These are phyloP conservation scores for Nannospalax galili DNA, from an alignment of 2,113 vertebrate species.

Conservation along the genomic window DNA sequence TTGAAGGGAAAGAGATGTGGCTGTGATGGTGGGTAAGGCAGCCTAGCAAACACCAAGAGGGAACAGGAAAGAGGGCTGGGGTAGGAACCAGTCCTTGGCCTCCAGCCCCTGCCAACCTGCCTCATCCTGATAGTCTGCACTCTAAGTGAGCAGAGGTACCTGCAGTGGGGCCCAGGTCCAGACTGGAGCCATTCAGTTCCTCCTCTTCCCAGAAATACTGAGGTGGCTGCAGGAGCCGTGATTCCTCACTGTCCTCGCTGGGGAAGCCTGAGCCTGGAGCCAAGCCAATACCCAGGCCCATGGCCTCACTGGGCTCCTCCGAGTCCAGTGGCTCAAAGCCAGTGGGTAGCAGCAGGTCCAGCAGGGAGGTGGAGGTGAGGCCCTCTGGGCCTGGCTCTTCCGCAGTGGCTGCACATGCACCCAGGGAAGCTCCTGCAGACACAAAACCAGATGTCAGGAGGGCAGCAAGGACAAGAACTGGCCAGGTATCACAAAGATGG, in stretches of 20 bases:
- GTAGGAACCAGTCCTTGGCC: neutral
- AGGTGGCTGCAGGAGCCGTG: conserved; percentile 85
- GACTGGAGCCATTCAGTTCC: conserved; percentile 84
- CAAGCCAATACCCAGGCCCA: conserved; percentile 77
- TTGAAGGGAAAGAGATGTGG: neutral
- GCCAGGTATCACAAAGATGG: neutral
- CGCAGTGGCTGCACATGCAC: conserved; percentile 69
- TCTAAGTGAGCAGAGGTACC: conserved; percentile 78
- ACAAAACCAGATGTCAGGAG: conserved; percentile 18
- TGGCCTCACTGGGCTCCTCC: conserved; percentile 75
- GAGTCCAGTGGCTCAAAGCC: conserved; percentile 82
- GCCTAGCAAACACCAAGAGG: neutral
- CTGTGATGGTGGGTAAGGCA: accelerated
- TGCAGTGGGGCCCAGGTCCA: conserved; percentile 86
- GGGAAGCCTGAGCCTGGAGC: conserved; percentile 93
- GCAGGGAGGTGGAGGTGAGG: conserved; percentile 88
- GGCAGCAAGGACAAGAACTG: neutral
- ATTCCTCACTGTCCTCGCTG: conserved; percentile 91
- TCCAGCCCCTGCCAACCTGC: too few species aligned
- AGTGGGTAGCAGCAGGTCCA: conserved; percentile 83
- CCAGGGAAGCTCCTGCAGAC: conserved; percentile 81
- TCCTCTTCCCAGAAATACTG: conserved; percentile 90
- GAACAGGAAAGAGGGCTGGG: neutral
- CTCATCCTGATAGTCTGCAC: neutral
- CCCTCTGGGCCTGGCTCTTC: conserved; percentile 82